Conservation (phyloP, 2,888 invertebrate genomes). For the Baronia brevicornis region DNA sequence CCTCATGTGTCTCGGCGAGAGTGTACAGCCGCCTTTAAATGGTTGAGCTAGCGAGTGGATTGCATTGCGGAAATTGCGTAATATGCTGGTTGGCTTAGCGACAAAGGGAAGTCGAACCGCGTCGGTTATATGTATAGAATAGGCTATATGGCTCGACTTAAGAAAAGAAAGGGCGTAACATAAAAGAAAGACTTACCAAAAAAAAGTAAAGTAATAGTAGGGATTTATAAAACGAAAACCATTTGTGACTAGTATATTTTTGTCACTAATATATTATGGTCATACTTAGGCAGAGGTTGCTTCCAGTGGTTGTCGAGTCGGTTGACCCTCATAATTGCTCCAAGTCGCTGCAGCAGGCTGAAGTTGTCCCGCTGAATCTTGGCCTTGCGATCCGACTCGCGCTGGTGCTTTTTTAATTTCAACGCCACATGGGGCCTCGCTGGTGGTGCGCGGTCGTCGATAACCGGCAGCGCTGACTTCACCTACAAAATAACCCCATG, state of each 20-base stretch:
- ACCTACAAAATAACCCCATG: slow-evolving; percentile 66
- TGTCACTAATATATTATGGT: not conserved
- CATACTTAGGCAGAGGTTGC: slow-evolving; percentile 77
- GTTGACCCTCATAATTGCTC: slow-evolving; percentile 79
- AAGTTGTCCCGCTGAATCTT: slow-evolving; percentile 82
- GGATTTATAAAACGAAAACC: no score
- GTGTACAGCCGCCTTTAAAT: no score
- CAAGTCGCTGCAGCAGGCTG: slow-evolving; percentile 79
- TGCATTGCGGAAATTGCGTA: no score
- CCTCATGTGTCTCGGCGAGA: no score
- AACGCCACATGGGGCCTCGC: slow-evolving; percentile 78
- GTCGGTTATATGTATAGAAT: no score
- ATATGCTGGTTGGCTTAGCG: no score
- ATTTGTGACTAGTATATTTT: not conserved
- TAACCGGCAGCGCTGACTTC: slow-evolving; percentile 78
- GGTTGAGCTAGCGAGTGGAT: no score
- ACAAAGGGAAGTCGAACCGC: no score
- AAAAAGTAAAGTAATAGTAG: no score
- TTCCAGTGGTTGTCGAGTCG: slow-evolving; percentile 81
- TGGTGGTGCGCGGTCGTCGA: slow-evolving; percentile 79
- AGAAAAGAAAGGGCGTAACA: no score
- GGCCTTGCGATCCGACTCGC: slow-evolving; percentile 78
- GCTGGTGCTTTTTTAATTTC: slow-evolving; percentile 82
- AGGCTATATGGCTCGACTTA: no score
- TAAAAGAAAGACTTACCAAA: no score